These are phyloP conservation scores for Rutilus rutilus DNA, from an alignment of 2,113 vertebrate genomes.

Conservation along the genomic window DNA sequence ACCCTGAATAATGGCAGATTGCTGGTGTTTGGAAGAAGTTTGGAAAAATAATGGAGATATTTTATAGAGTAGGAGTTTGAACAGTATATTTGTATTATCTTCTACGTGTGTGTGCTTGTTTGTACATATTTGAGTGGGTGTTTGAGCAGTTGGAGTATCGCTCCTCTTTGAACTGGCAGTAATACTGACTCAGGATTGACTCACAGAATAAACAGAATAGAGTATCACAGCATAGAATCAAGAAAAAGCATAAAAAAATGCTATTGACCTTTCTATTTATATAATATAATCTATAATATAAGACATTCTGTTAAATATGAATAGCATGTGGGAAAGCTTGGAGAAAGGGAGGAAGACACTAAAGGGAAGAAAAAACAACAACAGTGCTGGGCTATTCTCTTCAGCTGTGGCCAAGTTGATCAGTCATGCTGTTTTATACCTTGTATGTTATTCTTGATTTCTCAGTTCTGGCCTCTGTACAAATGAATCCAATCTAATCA, in stretches of 20 bases:
- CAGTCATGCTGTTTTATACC: slow-evolving; percentile 55
- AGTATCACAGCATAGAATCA: slow-evolving; percentile 28
- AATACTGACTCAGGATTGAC: slow-evolving; percentile 35
- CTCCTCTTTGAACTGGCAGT: slow-evolving; percentile 26
- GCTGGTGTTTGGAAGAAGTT: not conserved
- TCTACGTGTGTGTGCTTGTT: not conserved
- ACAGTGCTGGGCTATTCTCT: not conserved
- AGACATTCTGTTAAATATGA: slow-evolving; percentile 29
- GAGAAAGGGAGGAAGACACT: not conserved
- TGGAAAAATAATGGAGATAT: not conserved
- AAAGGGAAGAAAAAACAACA: not conserved
- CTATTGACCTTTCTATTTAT: slow-evolving; percentile 20
- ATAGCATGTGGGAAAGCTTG: slow-evolving; percentile 24
- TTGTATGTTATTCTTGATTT: slow-evolving; percentile 1
- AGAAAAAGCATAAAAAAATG: slow-evolving; percentile 29
- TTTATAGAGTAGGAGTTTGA: slow-evolving; percentile 23
- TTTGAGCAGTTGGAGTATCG: slow-evolving; percentile 48
- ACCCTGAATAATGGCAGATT: slow-evolving; percentile 13
- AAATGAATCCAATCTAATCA: slow-evolving; percentile 37
- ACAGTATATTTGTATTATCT: not conserved
- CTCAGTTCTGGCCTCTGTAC: slow-evolving; percentile 29
- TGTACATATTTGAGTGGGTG: slow-evolving; percentile 30
- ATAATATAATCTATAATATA: slow-evolving; percentile 41
- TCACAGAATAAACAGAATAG: slow-evolving; percentile 33
- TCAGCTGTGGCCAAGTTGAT: slow-evolving; percentile 33